phyloP scores from a whole-genome alignment of 2,888 invertebrate genomes.

The Odontocolon sp. region DNA sequence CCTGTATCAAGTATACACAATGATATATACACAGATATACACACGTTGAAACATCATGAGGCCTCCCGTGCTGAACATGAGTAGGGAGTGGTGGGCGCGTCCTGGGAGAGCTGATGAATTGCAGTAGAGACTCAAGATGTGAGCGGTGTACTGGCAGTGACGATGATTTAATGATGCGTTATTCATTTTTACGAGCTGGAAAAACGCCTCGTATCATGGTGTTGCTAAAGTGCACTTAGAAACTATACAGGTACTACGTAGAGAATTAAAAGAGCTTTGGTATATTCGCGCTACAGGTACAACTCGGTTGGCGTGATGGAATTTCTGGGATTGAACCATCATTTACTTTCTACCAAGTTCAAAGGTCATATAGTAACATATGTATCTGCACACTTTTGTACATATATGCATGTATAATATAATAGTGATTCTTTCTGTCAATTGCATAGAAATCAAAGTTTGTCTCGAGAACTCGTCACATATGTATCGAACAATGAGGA shows the following conservation, averaged over 20 bases:
- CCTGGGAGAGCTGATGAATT: constrained; percentile 60
- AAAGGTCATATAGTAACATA: constrained; percentile 24
- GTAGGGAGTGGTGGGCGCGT: constrained; percentile 56
- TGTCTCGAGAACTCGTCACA: constrained; percentile 16
- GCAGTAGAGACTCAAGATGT: constrained; percentile 53
- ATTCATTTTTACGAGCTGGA: constrained; percentile 64
- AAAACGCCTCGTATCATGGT: constrained; percentile 15
- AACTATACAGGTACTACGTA: not conserved
- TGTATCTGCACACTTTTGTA: not conserved
- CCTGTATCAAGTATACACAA: constrained; percentile 30
- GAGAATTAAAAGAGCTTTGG: constrained; percentile 10
- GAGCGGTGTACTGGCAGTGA: constrained; percentile 42
- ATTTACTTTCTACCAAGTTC: constrained; percentile 52
- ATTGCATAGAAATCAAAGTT: constrained; percentile 36
- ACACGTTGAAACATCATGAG: constrained; percentile 6
- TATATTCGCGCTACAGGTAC: constrained; percentile 28
- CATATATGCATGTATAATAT: not conserved
- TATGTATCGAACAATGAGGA: not conserved
- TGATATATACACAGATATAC: not conserved
- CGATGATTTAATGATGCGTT: constrained; percentile 65
- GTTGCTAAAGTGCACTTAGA: constrained; percentile 31
- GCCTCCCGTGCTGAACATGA: constrained; percentile 3
- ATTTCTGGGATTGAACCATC: constrained; percentile 41
- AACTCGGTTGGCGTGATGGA: constrained; percentile 29
- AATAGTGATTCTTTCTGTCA: constrained; percentile 17